Conservation (phyloP, 2,797 vertebrate genomes). For the Austrolebias charrua region DNA sequence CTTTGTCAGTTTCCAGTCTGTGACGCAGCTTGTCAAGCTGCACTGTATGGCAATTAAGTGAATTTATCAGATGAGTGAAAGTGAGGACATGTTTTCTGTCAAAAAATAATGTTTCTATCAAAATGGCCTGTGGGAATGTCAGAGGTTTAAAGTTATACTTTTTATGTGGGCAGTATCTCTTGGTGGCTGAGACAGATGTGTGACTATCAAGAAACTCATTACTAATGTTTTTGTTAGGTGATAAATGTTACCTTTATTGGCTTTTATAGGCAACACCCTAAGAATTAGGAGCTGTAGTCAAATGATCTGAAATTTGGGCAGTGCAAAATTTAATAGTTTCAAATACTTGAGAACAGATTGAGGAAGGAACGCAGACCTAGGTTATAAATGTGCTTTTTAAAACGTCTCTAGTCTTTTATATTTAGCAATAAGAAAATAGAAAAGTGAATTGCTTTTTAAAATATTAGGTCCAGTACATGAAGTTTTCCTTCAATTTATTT, state of each 20-base stretch:
- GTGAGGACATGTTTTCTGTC: conserved; percentile 23
- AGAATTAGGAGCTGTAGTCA: conserved; percentile 8
- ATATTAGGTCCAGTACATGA: conserved; percentile 18
- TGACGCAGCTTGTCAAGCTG: conserved; percentile 28
- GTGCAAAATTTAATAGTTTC: conserved; percentile 7
- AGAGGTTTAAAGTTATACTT: conserved; percentile 9
- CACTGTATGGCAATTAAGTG: conserved; percentile 16
- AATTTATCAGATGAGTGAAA: conserved; percentile 40
- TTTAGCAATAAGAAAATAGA: conserved; percentile 5
- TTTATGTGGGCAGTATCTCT: conserved; percentile 3
- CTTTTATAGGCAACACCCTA: conserved; percentile 7
- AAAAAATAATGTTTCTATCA: conserved; percentile 14
- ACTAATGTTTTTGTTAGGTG: conserved; percentile 1
- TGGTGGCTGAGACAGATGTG: conserved; percentile 8
- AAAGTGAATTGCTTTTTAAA: conserved; percentile 25
- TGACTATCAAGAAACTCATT: conserved; percentile 20
- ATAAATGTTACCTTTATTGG: conserved; percentile 12
- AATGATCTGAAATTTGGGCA: conserved; percentile 25
- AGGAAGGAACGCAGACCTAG: conserved; percentile 16
- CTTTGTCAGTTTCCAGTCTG: conserved; percentile 46
- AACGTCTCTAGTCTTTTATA: conserved; percentile 7
- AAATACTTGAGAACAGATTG: conserved; percentile 27
- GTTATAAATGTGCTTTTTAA: conserved; percentile 23
- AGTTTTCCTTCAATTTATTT: conserved; percentile 40
- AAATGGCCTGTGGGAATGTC: conserved; percentile 2